Evolutionary conservation across 1,140 invertebrate species (phyloP).

Genomic region (Halictus rubicundus): DNA sequence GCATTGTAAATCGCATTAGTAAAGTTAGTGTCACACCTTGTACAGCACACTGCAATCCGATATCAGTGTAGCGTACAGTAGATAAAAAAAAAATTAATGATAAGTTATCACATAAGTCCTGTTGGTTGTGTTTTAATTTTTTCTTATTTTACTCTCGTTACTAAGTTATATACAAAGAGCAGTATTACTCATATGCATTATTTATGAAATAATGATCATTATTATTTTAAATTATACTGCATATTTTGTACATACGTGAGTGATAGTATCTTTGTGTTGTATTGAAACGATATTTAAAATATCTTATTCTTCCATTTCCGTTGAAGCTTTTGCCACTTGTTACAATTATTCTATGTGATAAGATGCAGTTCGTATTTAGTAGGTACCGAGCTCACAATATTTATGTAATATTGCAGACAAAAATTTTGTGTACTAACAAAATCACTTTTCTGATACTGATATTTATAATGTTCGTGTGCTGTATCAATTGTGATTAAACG

Average conservation of each 20-base stretch:
- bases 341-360: neutral
- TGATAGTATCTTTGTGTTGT: slow-evolving; percentile 8
- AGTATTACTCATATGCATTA: slow-evolving; percentile 18
- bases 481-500: slow-evolving; percentile 19
- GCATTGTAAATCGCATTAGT: slow-evolving; percentile 4
- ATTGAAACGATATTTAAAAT: neutral
- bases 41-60: slow-evolving; percentile 1
- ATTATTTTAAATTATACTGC: neutral
- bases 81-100: neutral
- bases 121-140: slow-evolving; percentile 25
- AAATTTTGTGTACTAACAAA: neutral
- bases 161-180: slow-evolving; percentile 5
- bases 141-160: slow-evolving; percentile 1
- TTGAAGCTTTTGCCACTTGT: neutral
- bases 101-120: slow-evolving; percentile 1
- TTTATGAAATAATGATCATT: neutral
- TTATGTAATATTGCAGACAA: neutral
- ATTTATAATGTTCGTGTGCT: slow-evolving; percentile 31
- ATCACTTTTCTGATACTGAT: slow-evolving; percentile 2
- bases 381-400: neutral
- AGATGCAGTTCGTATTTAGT: neutral
- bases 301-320: neutral
- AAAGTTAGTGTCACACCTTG: slow-evolving; percentile 8
- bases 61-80: neutral
- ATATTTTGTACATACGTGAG: neutral